Base-by-base conservation (phyloP, 2,888 invertebrate species). In the Halictus quadricinctus region DNA sequence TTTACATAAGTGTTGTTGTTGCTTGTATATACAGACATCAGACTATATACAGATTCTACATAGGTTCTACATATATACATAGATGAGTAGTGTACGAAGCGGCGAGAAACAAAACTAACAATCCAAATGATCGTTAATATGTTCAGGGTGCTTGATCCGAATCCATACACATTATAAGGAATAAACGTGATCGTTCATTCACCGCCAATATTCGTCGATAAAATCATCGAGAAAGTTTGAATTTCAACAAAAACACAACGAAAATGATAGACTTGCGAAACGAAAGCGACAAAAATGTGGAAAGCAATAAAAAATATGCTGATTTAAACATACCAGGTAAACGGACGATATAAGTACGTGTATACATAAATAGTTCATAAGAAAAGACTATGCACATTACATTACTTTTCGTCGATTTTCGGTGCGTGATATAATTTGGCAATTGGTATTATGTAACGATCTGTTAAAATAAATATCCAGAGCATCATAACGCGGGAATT, bases 181-280 rank as follows among this genome's bases (percentile, higher is more conserved):
- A 13, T n/a, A 21, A 66, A 48, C 74, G 74, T 58, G 41, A 54
- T 74, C 75, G 60, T 75, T 25, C 43, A 18, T 41, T 36, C 18
- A 60, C 43, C 25, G 15, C 50, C 15, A 48, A 43, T 77, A 18
- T 48, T 15, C 58, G 15, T 6, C 43, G n/a, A 1, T 8, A 48
- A 15, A 58, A 41, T 83, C 69, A 69, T 69, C 54, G 18, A 50
- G 8, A 12, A 76, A 75, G 12, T 21, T 66, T 36, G 73, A 76
- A 79, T 76, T 79, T 73, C 10, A 58, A 36, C 12, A 43, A 77
- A 74, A n/a, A 15, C 15, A 72, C 36, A 18, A 43, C 0, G 21
- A 88, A 92, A 91, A 93, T 93, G 93, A 91, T 92, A 88, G 93
- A 93, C 89, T 87, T 93, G 82, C 91, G 92, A 12, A 87, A 88